Evolutionary conservation across 2,888 invertebrate species (phyloP).

Genomic region (Heliconius hortense): DNA sequence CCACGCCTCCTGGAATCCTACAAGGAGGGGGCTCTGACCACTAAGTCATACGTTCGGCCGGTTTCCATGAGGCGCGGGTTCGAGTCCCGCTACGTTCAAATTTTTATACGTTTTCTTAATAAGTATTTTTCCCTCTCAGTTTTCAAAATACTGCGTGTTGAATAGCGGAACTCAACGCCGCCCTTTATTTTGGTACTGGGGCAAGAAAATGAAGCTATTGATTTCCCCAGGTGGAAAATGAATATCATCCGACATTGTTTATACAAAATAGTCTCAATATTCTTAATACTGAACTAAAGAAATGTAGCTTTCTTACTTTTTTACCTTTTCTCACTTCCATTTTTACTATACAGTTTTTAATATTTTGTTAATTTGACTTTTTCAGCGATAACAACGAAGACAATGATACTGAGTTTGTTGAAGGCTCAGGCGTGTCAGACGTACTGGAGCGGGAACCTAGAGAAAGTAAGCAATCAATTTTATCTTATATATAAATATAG

Average conservation of each 20-base stretch:
- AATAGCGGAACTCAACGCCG: not conserved
- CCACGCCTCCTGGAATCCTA: too few species aligned
- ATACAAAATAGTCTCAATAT: too few species aligned
- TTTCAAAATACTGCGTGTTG: not conserved
- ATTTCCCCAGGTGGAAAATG: not conserved
- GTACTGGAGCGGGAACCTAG: slow-evolving; percentile 54
- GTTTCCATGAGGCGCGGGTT: too few species aligned
- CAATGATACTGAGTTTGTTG: slow-evolving; percentile 49
- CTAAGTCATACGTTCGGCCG: too few species aligned
- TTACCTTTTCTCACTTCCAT: too few species aligned
- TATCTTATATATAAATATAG: not conserved
- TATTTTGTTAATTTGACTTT: not conserved
- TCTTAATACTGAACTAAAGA: too few species aligned
- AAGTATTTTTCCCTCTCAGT: too few species aligned
- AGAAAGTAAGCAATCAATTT: slow-evolving; percentile 61
- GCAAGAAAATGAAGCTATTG: not conserved
- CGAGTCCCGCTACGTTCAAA: too few species aligned
- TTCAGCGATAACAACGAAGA: slow-evolving; percentile 53
- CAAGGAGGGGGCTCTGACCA: too few species aligned
- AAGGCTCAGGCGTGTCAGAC: slow-evolving; percentile 48
- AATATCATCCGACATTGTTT: not conserved
- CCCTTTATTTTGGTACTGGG: not conserved
- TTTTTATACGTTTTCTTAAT: too few species aligned
- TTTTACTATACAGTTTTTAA: too few species aligned
- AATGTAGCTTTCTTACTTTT: too few species aligned